Conservation (phyloP, 2,797 vertebrate genomes). For the Galaxias olidus region DNA sequence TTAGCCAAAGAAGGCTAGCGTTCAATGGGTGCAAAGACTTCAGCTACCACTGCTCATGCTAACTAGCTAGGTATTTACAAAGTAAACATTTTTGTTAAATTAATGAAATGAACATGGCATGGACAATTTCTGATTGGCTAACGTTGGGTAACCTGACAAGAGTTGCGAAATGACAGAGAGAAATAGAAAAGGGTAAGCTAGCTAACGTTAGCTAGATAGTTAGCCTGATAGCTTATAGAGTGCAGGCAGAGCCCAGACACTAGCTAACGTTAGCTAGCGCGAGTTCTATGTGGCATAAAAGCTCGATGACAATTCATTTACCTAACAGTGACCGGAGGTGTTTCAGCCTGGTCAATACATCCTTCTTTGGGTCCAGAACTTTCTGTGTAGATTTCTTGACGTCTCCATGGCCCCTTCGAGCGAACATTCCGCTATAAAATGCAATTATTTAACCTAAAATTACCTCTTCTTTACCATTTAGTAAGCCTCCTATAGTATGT, state of each 20-base stretch:
- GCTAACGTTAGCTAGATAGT: conserved; percentile 55
- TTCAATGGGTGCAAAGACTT: too few relatives aligned
- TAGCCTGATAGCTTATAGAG: neutral
- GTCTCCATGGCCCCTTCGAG: conserved; percentile 93
- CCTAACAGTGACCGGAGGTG: conserved; percentile 94
- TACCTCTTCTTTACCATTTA: conserved; percentile 73
- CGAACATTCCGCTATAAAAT: conserved; percentile 90
- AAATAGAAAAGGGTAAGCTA: conserved; percentile 48
- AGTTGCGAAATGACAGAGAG: neutral
- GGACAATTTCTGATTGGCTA: neutral
- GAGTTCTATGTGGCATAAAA: conserved; percentile 43
- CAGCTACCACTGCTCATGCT: too few relatives aligned
- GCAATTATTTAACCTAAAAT: conserved; percentile 69
- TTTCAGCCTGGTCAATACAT: conserved; percentile 92
- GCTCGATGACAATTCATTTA: conserved; percentile 76
- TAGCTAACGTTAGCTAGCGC: conserved; percentile 47
- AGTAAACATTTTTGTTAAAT: too few relatives aligned
- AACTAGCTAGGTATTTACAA: too few relatives aligned
- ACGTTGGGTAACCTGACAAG: neutral
- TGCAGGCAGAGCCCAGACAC: neutral
- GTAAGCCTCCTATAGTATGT: conserved; percentile 63
- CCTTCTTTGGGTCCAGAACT: conserved; percentile 98
- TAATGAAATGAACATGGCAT: too few relatives aligned
- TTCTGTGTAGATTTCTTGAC: conserved; percentile 99
- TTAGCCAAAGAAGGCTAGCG: too few relatives aligned